phyloP scores from a whole-genome alignment of 2,888 invertebrate genomes.

The Baccha elongata region DNA sequence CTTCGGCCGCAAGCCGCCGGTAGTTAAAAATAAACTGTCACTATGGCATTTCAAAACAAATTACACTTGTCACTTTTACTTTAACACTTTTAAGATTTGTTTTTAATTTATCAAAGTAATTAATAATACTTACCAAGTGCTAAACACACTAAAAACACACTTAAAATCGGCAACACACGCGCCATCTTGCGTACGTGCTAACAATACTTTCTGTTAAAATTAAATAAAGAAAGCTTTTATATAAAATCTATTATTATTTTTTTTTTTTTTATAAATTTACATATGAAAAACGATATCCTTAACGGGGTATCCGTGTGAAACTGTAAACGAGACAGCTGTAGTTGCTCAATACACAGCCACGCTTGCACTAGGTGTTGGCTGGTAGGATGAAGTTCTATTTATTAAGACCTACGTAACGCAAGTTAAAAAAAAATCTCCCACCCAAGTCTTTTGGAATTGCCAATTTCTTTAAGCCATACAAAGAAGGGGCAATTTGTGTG shows the following conservation, averaged over 20 bases:
- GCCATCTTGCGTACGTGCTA: constrained; percentile 80
- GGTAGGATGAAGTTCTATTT: constrained; percentile 82
- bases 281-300: constrained; percentile 73
- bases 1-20: not conserved
- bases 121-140: constrained; percentile 66
- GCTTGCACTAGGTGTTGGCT: constrained; percentile 83
- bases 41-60: constrained; percentile 31
- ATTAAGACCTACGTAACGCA: constrained; percentile 81
- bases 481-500: constrained; percentile 52
- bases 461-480: constrained; percentile 40
- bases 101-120: no score
- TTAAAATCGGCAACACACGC: constrained; percentile 80
- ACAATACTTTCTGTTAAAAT: constrained; percentile 66
- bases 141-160: constrained; percentile 79
- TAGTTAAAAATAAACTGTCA: constrained; percentile 29
- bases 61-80: constrained; percentile 59
- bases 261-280: constrained; percentile 48
- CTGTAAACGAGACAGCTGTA: constrained; percentile 77
- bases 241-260: constrained; percentile 25
- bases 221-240: constrained; percentile 59
- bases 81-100: constrained; percentile 53
- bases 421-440: constrained; percentile 77
- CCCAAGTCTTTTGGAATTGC: constrained; percentile 52
- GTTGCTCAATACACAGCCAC: constrained; percentile 82
- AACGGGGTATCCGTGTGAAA: constrained; percentile 67